Percentiles rank a stretch among this genome's conserved stretches.
These are phyloP conservation scores for Tragelaphus strepsiceros DNA, from an alignment of 2,113 vertebrate genomes.

Conservation along the genomic window DNA sequence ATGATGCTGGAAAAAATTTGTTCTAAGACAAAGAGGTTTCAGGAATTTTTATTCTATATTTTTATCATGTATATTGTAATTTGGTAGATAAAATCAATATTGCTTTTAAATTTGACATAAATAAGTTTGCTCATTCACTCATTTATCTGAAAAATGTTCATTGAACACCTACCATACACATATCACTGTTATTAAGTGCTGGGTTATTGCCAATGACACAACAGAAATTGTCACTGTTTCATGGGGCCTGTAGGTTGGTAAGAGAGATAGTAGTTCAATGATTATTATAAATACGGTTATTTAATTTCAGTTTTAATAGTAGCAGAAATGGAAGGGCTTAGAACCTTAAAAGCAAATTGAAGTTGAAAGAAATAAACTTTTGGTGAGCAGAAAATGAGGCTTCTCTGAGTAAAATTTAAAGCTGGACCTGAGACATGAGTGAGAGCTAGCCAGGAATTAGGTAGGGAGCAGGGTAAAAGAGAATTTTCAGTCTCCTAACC, in stretches of 20 bases:
- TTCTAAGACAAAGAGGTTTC: background rate
- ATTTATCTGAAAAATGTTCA: background rate
- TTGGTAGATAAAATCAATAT: background rate
- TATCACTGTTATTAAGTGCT: background rate
- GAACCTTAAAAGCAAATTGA: background rate
- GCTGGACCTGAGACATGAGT: background rate
- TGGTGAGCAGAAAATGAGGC: background rate
- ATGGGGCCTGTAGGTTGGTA: background rate
- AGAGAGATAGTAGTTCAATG: background rate
- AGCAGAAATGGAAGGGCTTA: background rate
- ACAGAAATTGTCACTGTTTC: background rate
- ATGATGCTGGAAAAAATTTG: background rate
- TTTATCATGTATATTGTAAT: background rate
- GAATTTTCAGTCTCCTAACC: background rate
- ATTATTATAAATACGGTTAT: background rate
- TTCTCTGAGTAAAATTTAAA: background rate
- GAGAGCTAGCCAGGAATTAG: background rate
- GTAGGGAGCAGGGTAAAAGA: background rate
- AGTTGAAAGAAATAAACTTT: background rate
- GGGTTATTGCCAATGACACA: background rate
- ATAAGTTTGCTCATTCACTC: background rate
- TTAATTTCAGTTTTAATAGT: conserved; percentile 10
- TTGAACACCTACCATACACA: background rate
- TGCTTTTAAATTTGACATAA: background rate
- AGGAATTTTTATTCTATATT: background rate